These are phyloP conservation scores for Macropodus opercularis DNA, from an alignment of 2,797 vertebrate species.

Conservation along the genomic window DNA sequence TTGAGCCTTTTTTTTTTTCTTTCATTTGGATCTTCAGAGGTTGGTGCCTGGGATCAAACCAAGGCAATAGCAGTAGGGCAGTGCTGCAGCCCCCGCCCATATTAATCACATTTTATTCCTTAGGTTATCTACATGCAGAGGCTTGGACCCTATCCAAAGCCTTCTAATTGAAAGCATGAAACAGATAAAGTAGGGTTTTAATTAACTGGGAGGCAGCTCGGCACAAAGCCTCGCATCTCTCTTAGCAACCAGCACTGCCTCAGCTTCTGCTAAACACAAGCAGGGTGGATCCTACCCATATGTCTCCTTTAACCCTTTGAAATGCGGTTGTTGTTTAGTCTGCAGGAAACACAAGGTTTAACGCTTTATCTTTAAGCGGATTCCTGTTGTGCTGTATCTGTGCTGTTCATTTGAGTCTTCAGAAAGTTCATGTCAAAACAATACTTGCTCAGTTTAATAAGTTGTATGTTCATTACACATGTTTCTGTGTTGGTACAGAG, in stretches of 20 bases:
- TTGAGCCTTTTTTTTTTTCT: slow-evolving; percentile 31
- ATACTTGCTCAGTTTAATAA: not conserved
- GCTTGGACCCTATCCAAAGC: slow-evolving; percentile 69
- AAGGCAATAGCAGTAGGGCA: slow-evolving; percentile 59
- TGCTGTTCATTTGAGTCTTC: not conserved
- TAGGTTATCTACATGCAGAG: slow-evolving; percentile 70
- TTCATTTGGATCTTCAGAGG: slow-evolving; percentile 43
- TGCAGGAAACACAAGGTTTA: slow-evolving; percentile 30
- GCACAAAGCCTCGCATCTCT: slow-evolving; percentile 71
- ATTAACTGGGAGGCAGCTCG: slow-evolving; percentile 75
- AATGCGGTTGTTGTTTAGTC: slow-evolving; percentile 27
- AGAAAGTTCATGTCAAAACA: not conserved
- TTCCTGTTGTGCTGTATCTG: slow-evolving; percentile 17
- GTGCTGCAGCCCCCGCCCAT: slow-evolving; percentile 43
- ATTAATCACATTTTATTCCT: slow-evolving; percentile 76
- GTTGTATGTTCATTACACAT: not conserved
- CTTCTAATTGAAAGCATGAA: slow-evolving; percentile 81
- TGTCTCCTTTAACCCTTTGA: slow-evolving; percentile 59
- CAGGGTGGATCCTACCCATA: slow-evolving; percentile 60
- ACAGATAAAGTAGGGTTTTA: slow-evolving; percentile 79
- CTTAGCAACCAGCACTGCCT: slow-evolving; percentile 77
- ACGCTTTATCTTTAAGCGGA: slow-evolving; percentile 12
- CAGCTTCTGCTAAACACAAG: slow-evolving; percentile 67
- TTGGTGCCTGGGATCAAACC: slow-evolving; percentile 51
- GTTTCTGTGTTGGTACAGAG: not conserved